Evolutionary conservation across 2,113 vertebrate genomes (phyloP).

Genomic region (Bungarus multicinctus): DNA sequence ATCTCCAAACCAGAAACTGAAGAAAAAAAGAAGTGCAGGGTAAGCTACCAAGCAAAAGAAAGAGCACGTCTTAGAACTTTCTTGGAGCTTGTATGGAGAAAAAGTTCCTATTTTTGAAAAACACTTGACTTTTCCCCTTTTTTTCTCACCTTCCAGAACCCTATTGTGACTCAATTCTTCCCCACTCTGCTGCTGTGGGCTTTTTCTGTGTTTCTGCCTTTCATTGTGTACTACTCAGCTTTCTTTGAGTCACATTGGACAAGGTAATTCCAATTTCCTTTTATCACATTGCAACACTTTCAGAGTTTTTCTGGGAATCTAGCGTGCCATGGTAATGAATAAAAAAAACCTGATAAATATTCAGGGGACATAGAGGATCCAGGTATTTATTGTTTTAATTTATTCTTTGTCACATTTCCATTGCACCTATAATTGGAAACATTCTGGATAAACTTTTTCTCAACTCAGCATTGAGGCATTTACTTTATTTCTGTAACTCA

Average conservation of each 20-base stretch:
- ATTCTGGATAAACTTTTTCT: not conserved
- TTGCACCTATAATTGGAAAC: not conserved
- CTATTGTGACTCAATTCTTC: constrained; percentile 93
- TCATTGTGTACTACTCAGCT: constrained; percentile 91
- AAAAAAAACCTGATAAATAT: not conserved
- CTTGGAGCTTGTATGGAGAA: not conserved
- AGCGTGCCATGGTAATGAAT: not conserved
- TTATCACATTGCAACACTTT: not conserved
- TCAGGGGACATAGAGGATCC: not conserved
- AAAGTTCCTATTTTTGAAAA: not conserved
- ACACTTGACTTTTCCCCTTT: not conserved
- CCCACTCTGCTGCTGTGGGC: constrained; percentile 92
- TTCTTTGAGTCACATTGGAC: constrained; percentile 97
- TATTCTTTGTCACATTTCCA: not conserved
- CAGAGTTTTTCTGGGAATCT: not conserved
- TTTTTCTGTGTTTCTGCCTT: constrained; percentile 90
- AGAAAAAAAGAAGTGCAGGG: not conserved
- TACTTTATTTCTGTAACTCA: not conserved
- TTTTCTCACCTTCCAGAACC: constrained; percentile 75
- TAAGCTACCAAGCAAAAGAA: not conserved
- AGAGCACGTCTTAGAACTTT: not conserved
- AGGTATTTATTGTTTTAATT: not conserved
- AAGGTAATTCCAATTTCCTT: constrained; percentile 70
- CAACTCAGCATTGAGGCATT: not conserved
- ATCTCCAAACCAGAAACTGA: not conserved